Evolutionary conservation across 2,113 vertebrate genomes (phyloP).

Genomic region (Oriolus oriolus): DNA sequence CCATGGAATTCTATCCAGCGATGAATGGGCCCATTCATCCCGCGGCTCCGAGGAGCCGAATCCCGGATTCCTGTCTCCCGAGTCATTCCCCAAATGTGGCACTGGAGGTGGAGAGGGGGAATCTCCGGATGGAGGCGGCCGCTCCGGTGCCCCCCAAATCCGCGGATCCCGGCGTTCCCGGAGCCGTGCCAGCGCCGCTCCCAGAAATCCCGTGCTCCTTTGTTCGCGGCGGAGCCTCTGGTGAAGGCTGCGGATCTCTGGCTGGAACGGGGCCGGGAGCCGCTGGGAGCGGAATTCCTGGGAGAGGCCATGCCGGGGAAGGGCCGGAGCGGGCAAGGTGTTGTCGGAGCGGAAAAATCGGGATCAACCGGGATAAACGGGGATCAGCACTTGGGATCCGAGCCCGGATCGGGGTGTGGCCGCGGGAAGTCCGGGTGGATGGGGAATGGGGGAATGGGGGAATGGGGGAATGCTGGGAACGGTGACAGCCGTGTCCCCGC

Average conservation of each 20-base stretch:
- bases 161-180: neutral
- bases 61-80: conserved; percentile 18
- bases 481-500: neutral
- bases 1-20: conserved; percentile 20
- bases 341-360: neutral
- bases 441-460: neutral
- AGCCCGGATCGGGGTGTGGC: neutral
- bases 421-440: accelerated
- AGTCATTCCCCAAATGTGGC: conserved; percentile 8
- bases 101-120: no score
- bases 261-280: neutral
- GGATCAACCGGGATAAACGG: accelerated
- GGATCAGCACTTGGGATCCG: accelerated
- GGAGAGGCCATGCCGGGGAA: neutral
- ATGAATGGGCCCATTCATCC: conserved; percentile 35
- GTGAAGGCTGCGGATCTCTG: neutral
- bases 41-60: neutral
- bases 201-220: conserved; percentile 6
- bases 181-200: neutral
- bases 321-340: neutral
- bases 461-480: neutral
- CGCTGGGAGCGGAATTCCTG: neutral
- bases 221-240: neutral
- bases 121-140: neutral
- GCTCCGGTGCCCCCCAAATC: neutral